phyloP scores from a whole-genome alignment of 2,797 vertebrate genomes.

The Orientallactaga sibirica region DNA sequence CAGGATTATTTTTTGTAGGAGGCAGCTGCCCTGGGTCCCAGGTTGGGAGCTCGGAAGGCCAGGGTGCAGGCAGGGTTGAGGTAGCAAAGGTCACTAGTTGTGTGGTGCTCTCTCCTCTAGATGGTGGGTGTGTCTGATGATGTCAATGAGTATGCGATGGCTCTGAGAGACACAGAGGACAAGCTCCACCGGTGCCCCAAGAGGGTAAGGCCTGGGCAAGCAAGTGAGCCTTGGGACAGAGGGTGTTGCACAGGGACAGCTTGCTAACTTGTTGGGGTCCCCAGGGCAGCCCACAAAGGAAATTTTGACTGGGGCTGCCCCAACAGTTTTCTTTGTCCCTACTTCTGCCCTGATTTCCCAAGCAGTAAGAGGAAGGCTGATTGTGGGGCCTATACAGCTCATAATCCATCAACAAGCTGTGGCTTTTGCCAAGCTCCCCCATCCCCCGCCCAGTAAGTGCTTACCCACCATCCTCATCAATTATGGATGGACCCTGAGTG shows the following conservation, averaged over 20 bases:
- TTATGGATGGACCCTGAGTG: constrained; percentile 78
- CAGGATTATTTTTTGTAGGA: not conserved
- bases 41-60: not conserved
- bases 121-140: constrained; percentile 99
- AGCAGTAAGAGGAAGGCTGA: not conserved
- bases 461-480: constrained; percentile 69
- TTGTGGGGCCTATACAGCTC: not conserved
- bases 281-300: not conserved
- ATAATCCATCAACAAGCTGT: not conserved
- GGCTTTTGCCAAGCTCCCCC: constrained; percentile 5
- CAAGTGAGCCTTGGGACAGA: not conserved
- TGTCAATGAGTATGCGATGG: constrained; percentile 96
- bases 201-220: constrained; percentile 82
- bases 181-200: constrained; percentile 95
- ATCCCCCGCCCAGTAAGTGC: constrained; percentile 59
- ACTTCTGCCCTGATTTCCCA: not conserved
- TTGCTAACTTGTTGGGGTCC: not conserved
- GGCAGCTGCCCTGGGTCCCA: not conserved
- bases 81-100: not conserved
- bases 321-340: not conserved
- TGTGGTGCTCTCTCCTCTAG: constrained; percentile 81
- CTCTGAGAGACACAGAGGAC: constrained; percentile 97
- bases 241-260: not conserved
- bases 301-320: not conserved
- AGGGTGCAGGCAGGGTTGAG: not conserved